phyloP scores from a whole-genome alignment of 2,113 vertebrate species.

The Cyprinodon tularosa region DNA sequence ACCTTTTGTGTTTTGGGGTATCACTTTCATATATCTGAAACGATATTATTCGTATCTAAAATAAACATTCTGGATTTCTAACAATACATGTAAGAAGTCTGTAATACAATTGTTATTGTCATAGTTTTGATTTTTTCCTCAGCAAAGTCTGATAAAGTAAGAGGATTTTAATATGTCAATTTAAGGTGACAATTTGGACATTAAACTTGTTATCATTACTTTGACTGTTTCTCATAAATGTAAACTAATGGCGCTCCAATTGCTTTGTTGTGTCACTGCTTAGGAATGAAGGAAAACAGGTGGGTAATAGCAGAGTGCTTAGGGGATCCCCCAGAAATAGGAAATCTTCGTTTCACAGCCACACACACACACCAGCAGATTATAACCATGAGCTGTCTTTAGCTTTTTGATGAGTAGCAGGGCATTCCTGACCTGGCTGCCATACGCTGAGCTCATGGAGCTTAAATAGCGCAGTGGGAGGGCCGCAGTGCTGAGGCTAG shows the following conservation, averaged over 20 bases:
- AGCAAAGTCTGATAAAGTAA: no score
- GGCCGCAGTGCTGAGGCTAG: slow-evolving; percentile 5
- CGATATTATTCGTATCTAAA: no score
- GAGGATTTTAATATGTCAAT: not conserved
- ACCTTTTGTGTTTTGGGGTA: no score
- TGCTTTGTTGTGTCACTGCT: not conserved
- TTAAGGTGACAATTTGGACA: not conserved
- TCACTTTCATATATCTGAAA: no score
- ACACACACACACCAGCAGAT: slow-evolving; percentile 17
- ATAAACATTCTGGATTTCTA: no score
- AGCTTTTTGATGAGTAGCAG: slow-evolving; percentile 55
- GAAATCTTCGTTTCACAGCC: not conserved
- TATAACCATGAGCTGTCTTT: slow-evolving; percentile 63
- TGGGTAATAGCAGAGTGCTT: not conserved
- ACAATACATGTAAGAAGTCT: no score
- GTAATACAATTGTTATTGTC: no score
- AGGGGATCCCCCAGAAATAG: not conserved
- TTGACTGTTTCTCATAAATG: not conserved
- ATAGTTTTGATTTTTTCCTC: no score
- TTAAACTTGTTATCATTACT: not conserved
- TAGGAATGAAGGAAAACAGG: not conserved
- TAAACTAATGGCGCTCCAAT: not conserved
- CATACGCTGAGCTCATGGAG: slow-evolving; percentile 64
- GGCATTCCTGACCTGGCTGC: slow-evolving; percentile 49
- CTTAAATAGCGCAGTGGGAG: slow-evolving; percentile 58